phyloP scores from a whole-genome alignment of 2,797 vertebrate species.

The Denticeps clupeoides region DNA sequence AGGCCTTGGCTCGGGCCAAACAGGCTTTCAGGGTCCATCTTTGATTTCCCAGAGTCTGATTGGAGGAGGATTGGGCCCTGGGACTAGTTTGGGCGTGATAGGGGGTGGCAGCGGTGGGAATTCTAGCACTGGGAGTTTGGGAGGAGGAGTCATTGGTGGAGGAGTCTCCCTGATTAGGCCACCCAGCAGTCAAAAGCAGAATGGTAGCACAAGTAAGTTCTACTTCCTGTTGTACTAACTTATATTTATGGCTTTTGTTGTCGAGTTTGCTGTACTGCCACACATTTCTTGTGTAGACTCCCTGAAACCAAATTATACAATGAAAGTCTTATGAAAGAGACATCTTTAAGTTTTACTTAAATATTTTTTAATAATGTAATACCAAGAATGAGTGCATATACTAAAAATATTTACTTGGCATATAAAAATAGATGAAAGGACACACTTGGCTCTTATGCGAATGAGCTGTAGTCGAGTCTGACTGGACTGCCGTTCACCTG shows the following conservation, averaged over 20 bases:
- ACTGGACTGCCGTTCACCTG: no score
- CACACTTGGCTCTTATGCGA: no score
- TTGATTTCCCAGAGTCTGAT: slow-evolving; percentile 38
- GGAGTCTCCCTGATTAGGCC: slow-evolving; percentile 34
- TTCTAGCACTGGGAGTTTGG: slow-evolving; percentile 31
- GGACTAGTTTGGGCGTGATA: slow-evolving; percentile 46
- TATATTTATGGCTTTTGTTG: no score
- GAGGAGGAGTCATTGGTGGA: slow-evolving; percentile 25
- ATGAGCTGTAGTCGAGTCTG: no score
- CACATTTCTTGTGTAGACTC: no score
- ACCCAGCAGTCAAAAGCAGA: slow-evolving; percentile 67
- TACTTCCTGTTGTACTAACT: no score
- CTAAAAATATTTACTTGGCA: no score
- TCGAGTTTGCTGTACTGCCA: no score
- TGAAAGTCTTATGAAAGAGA: background rate
- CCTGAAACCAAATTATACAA: no score
- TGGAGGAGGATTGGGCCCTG: slow-evolving; percentile 36
- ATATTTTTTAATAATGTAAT: no score
- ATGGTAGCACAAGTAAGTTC: slow-evolving; percentile 78
- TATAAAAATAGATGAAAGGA: no score
- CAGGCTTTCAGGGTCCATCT: slow-evolving; percentile 33
- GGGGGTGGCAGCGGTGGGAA: slow-evolving; percentile 49
- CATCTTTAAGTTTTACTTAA: background rate
- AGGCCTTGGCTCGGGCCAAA: slow-evolving; percentile 46
- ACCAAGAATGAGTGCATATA: no score